Base-by-base conservation (phyloP, 2,113 vertebrate species). In the Megaptera novaeangliae region DNA sequence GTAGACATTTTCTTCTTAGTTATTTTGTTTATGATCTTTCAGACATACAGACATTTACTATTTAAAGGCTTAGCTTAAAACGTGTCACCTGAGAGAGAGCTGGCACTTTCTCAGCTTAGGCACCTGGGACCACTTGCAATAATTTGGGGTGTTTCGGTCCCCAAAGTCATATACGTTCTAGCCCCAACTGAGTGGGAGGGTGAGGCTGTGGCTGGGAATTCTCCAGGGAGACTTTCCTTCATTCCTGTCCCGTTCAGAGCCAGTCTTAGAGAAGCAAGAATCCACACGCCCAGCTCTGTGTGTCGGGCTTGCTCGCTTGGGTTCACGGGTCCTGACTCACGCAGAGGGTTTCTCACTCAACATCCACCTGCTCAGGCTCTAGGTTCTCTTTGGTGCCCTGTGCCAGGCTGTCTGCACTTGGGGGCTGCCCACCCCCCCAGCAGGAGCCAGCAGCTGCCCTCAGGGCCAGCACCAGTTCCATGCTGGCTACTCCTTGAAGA, bases 251-350 rank as follows among this genome's bases (percentile, higher is more conserved):
- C 6, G 2, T 10, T 49, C 23, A 61, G 21, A 75, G 46, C 11
- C 0, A 36, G 69, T 13, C 49, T 57, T 46, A 23, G 84, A 63
- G 13, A 36, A 36, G 41, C 17, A 6, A 7, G 34, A 61, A 15
- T 39, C 57, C 27, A 27, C 31, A 1, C 3, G 0, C 52, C 49
- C 44, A 41, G 8, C 6, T 18, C 57, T 15, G 41, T 23, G 25
- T 41, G 20, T 17, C 61, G 3, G 8, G 20, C 29, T 11, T 34
- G 1, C 2, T 0, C 0, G 17, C 36, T 17, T 21, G 27, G 41
- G n/a, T 6, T 41, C 34, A 27, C 36, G 49, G 80, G 41, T 31
- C 44, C 81, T 4, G 12, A 12, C 44, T 0, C 21, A 2, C 0
- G 31, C 23, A 20, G 55, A 66, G 68, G 25, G 21, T 20, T 18